Base-by-base conservation (phyloP, 92 coral and sea anemone species). In the Zoanthus sociatus region DNA sequence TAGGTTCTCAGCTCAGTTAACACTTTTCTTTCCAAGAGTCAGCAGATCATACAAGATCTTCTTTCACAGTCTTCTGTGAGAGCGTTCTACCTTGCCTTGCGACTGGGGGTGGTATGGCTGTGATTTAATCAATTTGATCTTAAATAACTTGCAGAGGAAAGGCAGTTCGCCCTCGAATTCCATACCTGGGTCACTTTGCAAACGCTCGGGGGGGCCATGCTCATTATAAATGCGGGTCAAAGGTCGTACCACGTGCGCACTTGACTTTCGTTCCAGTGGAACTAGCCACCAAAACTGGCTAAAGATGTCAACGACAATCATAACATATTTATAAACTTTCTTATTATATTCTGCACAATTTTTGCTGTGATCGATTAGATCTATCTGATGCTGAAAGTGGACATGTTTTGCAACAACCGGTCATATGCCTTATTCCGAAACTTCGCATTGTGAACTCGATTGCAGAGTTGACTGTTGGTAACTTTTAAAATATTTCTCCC, bases 101-200 rank as follows among this genome's bases (percentile, higher is more conserved):
- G 89, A 83, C 51, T 84, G 81, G 9, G 86, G 89, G 61, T 76
- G 81, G 17, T 88, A 83, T 17, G 88, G 78, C 10, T 79, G 73
- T 75, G 54, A 55, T 54, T 83, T 88, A 54, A 71, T 82, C 31
- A 88, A 50, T 76, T 83, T 88, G 51, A 18, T 87, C 72, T 87
- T 87, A 20, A 9, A 50, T 53, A 48, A 6, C 4, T 66, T 31
- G 26, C 84, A 83, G 6, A 73, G 14, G 18, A 46, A 5, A n/a
- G 6, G 32, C 16, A 75, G 54, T 30, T 63, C 71, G 1, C 88
- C 88, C 17, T 83, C 70, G 33, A 83, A 74, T 83, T 54, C 83
- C 45, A 74, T 8, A 21, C 83, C 87, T 1, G 46, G 83, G 83
- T 83, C 84, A 10, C 78, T 73, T 68, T 82, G 67, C 31, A 82